These are phyloP conservation scores for Apamea monoglypha DNA, from an alignment of 2,888 invertebrate species.

Conservation along the genomic window DNA sequence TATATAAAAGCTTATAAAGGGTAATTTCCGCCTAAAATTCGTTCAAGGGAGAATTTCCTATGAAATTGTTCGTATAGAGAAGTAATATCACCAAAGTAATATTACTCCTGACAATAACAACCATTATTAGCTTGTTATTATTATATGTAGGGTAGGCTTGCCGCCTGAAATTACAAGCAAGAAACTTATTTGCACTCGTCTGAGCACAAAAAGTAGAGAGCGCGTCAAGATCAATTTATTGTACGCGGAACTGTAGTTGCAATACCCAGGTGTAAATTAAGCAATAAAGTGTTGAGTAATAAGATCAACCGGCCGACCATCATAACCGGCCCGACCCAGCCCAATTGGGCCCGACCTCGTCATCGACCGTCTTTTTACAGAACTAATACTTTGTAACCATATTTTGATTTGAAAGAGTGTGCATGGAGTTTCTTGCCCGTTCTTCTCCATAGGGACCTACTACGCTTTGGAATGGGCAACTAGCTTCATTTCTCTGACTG, in stretches of 20 bases:
- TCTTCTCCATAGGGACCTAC: too few species aligned
- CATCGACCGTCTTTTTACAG: neutral
- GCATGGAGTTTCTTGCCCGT: too few species aligned
- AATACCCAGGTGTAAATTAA: too few species aligned
- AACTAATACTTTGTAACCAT: too few species aligned
- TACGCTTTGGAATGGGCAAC: too few species aligned
- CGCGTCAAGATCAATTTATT: neutral
- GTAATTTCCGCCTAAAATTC: neutral
- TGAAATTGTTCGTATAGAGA: neutral
- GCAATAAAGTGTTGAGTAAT: neutral
- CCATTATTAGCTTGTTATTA: neutral
- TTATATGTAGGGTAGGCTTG: too few species aligned
- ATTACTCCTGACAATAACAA: neutral
- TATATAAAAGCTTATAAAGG: neutral
- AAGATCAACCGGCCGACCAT: too few species aligned
- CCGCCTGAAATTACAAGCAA: neutral
- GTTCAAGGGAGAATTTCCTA: neutral
- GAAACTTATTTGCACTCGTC: neutral
- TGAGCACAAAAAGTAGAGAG: neutral
- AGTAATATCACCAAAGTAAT: neutral
- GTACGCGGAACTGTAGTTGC: neutral
- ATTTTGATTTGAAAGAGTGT: too few species aligned
- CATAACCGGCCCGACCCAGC: too few species aligned
- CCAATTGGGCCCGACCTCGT: neutral
- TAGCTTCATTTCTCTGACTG: too few species aligned